phyloP scores from a whole-genome alignment of 2,888 invertebrate species.

The Prosapia bicincta region DNA sequence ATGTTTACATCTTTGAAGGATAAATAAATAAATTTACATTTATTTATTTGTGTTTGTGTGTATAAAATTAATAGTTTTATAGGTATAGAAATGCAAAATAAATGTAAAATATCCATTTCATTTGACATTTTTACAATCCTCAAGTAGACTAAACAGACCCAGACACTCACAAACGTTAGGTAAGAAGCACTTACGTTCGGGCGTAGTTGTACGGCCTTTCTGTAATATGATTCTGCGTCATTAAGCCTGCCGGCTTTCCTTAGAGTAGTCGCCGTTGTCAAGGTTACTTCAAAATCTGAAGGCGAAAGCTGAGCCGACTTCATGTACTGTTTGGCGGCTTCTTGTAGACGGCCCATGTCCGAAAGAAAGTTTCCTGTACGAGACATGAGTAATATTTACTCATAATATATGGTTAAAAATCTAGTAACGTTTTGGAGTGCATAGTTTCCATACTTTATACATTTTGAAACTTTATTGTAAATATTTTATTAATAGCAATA shows the following conservation, averaged over 20 bases:
- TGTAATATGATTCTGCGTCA: conserved; percentile 86
- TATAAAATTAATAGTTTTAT: too few species aligned
- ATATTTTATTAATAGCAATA: too few species aligned
- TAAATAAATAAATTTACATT: too few species aligned
- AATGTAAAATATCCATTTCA: neutral
- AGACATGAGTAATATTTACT: too few species aligned
- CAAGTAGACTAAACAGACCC: neutral
- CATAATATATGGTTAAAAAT: too few species aligned
- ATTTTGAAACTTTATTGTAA: too few species aligned
- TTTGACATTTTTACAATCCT: neutral
- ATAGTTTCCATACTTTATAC: too few species aligned
- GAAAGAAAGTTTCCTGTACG: conserved; percentile 89
- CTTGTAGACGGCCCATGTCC: conserved; percentile 70
- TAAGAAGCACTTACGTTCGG: conserved; percentile 46
- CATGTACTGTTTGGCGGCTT: conserved; percentile 78
- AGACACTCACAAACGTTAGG: too few species aligned
- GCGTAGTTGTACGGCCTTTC: conserved; percentile 64
- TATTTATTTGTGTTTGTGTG: too few species aligned
- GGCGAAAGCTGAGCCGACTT: conserved; percentile 75
- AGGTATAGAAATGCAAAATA: too few species aligned
- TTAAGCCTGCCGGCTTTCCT: conserved; percentile 75
- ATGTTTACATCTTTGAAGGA: too few species aligned
- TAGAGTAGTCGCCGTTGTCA: conserved; percentile 84
- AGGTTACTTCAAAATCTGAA: conserved; percentile 76
- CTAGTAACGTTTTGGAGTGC: too few species aligned